These are phyloP conservation scores for Aspidapion aeneum DNA, from an alignment of 2,888 invertebrate species.

Conservation along the genomic window DNA sequence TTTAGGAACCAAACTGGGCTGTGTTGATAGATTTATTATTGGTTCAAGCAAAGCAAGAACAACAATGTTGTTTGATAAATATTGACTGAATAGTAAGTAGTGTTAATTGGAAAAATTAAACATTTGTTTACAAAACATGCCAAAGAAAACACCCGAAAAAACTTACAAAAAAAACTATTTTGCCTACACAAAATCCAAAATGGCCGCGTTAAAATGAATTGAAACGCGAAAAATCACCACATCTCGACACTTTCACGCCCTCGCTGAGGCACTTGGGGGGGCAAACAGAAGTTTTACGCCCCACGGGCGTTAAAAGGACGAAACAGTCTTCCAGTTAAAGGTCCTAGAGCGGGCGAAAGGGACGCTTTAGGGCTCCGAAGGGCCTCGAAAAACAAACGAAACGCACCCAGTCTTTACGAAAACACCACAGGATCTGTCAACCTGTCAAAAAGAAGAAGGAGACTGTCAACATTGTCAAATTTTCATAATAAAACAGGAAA, in stretches of 20 bases:
- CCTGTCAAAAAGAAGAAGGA: no score
- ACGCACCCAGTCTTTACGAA: not conserved
- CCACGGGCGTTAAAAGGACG: not conserved
- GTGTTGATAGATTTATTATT: no score
- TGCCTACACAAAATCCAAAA: not conserved
- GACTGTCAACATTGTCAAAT: no score
- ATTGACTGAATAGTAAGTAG: no score
- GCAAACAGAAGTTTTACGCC: not conserved
- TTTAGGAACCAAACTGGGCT: no score
- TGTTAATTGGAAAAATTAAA: not conserved
- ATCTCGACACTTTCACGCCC: not conserved
- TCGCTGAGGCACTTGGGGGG: not conserved
- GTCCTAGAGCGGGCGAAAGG: not conserved
- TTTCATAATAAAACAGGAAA: no score
- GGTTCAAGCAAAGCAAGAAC: no score
- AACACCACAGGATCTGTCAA: not conserved
- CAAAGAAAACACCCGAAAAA: not conserved
- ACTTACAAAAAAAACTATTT: not conserved
- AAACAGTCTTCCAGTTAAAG: not conserved
- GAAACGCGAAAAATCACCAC: not conserved
- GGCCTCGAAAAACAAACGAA: not conserved
- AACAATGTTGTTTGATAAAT: no score
- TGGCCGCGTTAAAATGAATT: no score
- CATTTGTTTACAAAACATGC: not conserved
- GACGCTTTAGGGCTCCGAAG: not conserved